Conservation (phyloP, 2,888 invertebrate genomes). For the Autographa gamma region DNA sequence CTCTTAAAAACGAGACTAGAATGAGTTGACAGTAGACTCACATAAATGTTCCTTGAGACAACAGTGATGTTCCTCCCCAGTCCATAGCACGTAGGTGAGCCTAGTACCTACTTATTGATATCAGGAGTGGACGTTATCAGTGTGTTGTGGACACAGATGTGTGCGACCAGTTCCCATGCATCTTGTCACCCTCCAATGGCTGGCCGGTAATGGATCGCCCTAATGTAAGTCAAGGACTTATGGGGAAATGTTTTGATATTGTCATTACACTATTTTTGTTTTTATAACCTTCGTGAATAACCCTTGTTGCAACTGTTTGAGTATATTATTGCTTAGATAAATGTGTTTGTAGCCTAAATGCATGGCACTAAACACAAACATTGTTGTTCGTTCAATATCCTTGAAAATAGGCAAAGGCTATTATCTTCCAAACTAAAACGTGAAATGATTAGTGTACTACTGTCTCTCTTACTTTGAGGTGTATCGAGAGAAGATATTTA, state of each 20-base stretch:
- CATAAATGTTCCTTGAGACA: not conserved
- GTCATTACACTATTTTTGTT: not conserved
- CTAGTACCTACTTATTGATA: slow-evolving; percentile 51
- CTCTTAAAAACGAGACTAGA: no score
- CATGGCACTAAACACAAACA: no score
- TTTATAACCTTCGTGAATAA: not conserved
- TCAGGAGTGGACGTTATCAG: slow-evolving; percentile 62
- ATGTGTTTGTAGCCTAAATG: no score
- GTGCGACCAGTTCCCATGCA: slow-evolving; percentile 72
- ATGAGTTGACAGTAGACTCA: no score
- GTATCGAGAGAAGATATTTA: no score
- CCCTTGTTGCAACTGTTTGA: no score
- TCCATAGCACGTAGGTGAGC: slow-evolving; percentile 18
- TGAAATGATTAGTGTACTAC: no score
- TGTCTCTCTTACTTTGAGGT: no score
- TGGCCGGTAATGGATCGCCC: slow-evolving; percentile 60
- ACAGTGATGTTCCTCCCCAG: not conserved
- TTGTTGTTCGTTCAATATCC: no score
- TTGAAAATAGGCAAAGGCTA: no score
- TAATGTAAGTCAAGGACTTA: slow-evolving; percentile 61
- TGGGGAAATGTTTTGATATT: slow-evolving; percentile 19
- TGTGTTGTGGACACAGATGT: slow-evolving; percentile 82
- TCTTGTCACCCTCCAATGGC: slow-evolving; percentile 58
- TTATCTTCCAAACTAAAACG: no score
- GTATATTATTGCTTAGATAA: no score